These are phyloP conservation scores for Paedocypris sp. DNA, from an alignment of 2,113 vertebrate species.

Conservation along the genomic window DNA sequence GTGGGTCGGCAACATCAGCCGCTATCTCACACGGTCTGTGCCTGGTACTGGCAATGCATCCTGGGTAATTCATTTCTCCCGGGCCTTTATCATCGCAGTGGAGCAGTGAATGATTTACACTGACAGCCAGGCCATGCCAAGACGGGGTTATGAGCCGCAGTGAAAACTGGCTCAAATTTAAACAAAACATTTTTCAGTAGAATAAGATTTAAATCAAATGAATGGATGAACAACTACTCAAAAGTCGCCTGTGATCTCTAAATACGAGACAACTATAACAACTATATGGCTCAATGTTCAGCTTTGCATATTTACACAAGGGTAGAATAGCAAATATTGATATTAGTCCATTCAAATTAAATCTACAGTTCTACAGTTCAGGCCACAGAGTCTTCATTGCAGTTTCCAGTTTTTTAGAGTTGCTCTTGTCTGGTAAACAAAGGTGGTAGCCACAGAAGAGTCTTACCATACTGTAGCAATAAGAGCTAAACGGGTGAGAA, in stretches of 20 bases:
- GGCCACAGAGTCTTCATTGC: background rate
- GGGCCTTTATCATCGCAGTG: slow-evolving; percentile 44
- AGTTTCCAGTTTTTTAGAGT: background rate
- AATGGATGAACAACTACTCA: too few relatives aligned
- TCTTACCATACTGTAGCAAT: too few relatives aligned
- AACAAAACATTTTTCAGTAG: background rate
- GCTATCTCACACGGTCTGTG: slow-evolving; percentile 34
- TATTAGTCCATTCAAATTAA: too few relatives aligned
- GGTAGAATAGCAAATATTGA: too few relatives aligned
- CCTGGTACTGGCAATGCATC: slow-evolving; percentile 39
- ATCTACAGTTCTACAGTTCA: too few relatives aligned
- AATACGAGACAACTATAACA: too few relatives aligned
- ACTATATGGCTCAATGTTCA: too few relatives aligned
- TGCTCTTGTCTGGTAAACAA: background rate
- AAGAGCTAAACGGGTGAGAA: slow-evolving; percentile 11
- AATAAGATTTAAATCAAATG: too few relatives aligned
- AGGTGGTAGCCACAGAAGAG: too few relatives aligned
- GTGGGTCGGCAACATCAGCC: slow-evolving; percentile 31
- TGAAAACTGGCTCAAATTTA: background rate
- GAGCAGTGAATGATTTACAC: slow-evolving; percentile 42
- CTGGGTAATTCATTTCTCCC: slow-evolving; percentile 52
- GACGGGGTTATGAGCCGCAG: background rate
- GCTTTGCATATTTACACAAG: too few relatives aligned
- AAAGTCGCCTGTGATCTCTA: too few relatives aligned
- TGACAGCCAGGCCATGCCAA: slow-evolving; percentile 37